phyloP scores from a whole-genome alignment of 1,140 invertebrate genomes.

The Delia radicum region DNA sequence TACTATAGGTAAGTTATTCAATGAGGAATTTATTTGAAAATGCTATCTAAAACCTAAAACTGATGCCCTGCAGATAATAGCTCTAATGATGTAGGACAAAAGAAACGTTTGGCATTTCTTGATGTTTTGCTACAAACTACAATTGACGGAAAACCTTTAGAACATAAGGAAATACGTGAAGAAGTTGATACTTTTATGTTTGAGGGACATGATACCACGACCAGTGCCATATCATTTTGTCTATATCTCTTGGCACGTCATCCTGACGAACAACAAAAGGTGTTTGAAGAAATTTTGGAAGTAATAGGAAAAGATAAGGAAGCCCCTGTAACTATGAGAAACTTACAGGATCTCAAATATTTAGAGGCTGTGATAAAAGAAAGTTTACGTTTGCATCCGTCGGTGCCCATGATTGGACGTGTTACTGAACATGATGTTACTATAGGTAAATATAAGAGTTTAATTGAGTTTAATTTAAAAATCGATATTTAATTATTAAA shows the following conservation, averaged over 20 bases:
- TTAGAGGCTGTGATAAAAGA: conserved; percentile 66
- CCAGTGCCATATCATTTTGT: conserved; percentile 59
- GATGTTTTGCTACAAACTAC: conserved; percentile 67
- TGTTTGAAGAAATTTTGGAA: conserved; percentile 60
- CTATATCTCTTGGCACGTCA: conserved; percentile 59
- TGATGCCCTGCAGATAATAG: too few species aligned
- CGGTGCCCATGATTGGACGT: conserved; percentile 63
- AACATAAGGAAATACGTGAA: conserved; percentile 66
- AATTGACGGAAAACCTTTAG: conserved; percentile 57
- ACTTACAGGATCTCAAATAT: conserved; percentile 60
- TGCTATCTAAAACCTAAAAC: too few species aligned
- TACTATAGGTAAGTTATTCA: background rate
- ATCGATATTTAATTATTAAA: background rate
- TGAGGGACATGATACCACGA: conserved; percentile 67
- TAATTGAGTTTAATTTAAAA: too few species aligned
- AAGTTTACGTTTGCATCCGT: conserved; percentile 62
- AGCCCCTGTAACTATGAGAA: conserved; percentile 55
- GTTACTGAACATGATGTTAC: conserved; percentile 51
- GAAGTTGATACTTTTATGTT: conserved; percentile 80
- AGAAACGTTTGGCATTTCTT: conserved; percentile 58
- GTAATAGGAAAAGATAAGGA: conserved; percentile 56
- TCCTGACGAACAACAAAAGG: conserved; percentile 61
- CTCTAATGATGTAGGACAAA: too few species aligned
- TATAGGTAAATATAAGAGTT: conserved; percentile 21
- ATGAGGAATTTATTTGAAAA: background rate